phyloP scores from a whole-genome alignment of 2,797 vertebrate genomes.

The Anas flavirostris region DNA sequence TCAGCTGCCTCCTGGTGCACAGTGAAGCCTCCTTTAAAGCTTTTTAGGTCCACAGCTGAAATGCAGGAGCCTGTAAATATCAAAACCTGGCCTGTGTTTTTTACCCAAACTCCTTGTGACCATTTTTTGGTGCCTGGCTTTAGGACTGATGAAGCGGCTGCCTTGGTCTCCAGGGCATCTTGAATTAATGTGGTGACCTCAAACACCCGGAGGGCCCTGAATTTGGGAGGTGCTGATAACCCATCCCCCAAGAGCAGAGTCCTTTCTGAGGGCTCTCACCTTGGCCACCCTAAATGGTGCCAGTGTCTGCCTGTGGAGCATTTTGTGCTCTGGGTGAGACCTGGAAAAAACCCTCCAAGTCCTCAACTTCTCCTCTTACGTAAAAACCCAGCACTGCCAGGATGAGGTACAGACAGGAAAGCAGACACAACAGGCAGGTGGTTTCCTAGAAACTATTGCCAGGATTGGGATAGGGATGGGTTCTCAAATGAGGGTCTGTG shows the following conservation, averaged over 20 bases:
- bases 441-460: not conserved
- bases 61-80: not conserved
- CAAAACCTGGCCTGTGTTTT: accelerated
- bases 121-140: not conserved
- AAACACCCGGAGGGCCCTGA: not conserved
- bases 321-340: not conserved
- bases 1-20: not conserved
- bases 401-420: not conserved
- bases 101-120: accelerated
- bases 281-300: not conserved
- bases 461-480: not conserved
- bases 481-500: too few species aligned
- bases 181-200: accelerated
- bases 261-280: not conserved
- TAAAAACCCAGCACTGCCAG: not conserved
- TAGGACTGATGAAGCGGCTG: not conserved
- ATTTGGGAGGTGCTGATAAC: not conserved
- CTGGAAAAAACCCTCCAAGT: not conserved
- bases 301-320: not conserved
- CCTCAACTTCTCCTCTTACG: not conserved
- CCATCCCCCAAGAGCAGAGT: not conserved
- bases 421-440: accelerated
- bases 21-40: not conserved
- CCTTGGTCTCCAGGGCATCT: too few species aligned
- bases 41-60: not conserved